phyloP scores from a whole-genome alignment of 2,888 invertebrate genomes.

The Cheilosia variabilis region DNA sequence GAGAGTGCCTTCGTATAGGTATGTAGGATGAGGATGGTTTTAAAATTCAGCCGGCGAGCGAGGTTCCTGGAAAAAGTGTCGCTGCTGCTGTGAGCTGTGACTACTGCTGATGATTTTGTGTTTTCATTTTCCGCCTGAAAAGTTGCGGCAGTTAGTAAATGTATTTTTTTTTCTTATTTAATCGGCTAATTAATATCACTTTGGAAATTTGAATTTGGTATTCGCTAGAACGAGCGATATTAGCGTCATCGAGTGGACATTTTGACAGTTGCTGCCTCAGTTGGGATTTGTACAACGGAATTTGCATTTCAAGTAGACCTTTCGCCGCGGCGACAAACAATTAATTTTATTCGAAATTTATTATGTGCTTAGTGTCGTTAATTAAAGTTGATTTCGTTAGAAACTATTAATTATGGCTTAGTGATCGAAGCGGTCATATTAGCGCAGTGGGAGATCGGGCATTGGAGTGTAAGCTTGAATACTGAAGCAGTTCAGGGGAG shows the following conservation, averaged over 20 bases:
- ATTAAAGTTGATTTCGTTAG: conserved; percentile 11
- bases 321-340: conserved; percentile 11
- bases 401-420: too few species aligned
- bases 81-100: conserved; percentile 50
- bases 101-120: conserved; percentile 48
- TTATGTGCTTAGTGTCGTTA: conserved; percentile 45
- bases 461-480: too few species aligned
- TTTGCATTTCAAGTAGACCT: conserved; percentile 57
- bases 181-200: conserved; percentile 71
- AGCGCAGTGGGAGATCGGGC: conserved; percentile 7
- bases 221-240: conserved; percentile 62
- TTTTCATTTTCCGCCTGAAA: conserved; percentile 57
- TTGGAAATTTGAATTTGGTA: conserved; percentile 57
- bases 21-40: conserved; percentile 62
- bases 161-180: conserved; percentile 40
- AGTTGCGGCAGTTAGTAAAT: conserved; percentile 42
- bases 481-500: too few species aligned
- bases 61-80: conserved; percentile 72
- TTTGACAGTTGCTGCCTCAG: conserved; percentile 61
- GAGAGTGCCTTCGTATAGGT: conserved; percentile 22
- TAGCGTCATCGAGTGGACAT: conserved; percentile 52
- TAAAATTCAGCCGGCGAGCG: conserved; percentile 71
- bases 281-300: conserved; percentile 53
- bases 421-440: conserved; percentile 16
- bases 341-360: conserved; percentile 45